Base-by-base conservation (phyloP, 2,888 invertebrate genomes). In the Galerucella calmariensis region DNA sequence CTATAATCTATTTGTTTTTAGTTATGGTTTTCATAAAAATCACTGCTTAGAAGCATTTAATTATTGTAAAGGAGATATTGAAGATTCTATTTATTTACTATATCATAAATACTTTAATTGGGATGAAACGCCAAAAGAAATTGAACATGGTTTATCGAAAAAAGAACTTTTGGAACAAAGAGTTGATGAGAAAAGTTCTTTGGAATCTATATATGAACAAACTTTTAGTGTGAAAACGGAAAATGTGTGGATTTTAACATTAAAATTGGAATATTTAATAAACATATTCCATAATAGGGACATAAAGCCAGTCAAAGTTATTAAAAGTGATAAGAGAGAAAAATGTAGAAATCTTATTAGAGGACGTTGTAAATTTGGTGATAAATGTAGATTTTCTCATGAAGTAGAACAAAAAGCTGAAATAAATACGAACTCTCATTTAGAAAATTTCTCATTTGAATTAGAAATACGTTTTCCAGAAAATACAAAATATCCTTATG, bases 31-130 rank as follows among this genome's bases (percentile, higher is more conserved):
- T 83, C 92, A 94, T 79, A 90, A 90, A 82, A 88, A 89, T 2
- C 95, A 95, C 84, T 94, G 95, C 85, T 83, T 90, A 53, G 94
- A 95, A 88, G 94, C 94, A 9, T 89, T 95, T 78, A 89, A 92
- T 77, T 88, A 91, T 77, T 92, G 93, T 46, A 89, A 90, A 2
- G 92, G 92, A 77, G 91, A 92, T 84, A 89, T 93, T n/a, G 94
- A 94, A 62, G 91, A 91, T 80, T 92, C 94, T 0, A 86, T 95
- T 78, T 90, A 92, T 85, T 86, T 94, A 78, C 88, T 95, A 62
- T 94, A 92, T 83, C 88, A 89, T 62, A 93, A 94, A 88, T 95
- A 95, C 85, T 93, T 92, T 81, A 87, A 89, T 79, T 82, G 89
- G 76, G 82, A 88, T 46, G 77, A 74, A 24, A 35, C 69, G 4